phyloP scores from a whole-genome alignment of 2,888 invertebrate species.

The Hoplodrina ambigua region DNA sequence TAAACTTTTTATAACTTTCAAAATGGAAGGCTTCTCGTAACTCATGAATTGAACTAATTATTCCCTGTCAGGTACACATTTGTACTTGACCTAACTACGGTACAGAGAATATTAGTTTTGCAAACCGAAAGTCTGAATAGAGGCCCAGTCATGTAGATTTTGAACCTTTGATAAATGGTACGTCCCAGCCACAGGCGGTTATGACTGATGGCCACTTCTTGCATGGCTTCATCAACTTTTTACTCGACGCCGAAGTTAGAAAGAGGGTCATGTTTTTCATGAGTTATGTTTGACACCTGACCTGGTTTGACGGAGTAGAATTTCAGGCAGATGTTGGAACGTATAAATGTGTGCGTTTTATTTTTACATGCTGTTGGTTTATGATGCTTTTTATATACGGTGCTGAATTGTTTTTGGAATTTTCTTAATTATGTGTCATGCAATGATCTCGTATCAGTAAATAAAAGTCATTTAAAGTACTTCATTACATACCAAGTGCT shows the following conservation, averaged over 20 bases:
- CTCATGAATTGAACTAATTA: not conserved
- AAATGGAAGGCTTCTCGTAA: not conserved
- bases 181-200: slow-evolving; percentile 70
- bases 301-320: slow-evolving; percentile 54
- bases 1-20: not conserved
- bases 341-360: not conserved
- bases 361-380: not conserved
- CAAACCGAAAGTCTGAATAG: slow-evolving; percentile 47
- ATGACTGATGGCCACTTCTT: slow-evolving; percentile 78
- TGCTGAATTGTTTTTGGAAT: not conserved
- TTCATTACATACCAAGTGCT: no score
- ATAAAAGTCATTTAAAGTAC: no score
- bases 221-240: slow-evolving; percentile 70
- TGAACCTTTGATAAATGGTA: slow-evolving; percentile 74
- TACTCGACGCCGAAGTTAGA: slow-evolving; percentile 52
- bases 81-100: not conserved
- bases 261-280: slow-evolving; percentile 47
- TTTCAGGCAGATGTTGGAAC: not conserved
- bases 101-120: slow-evolving; percentile 14
- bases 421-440: not conserved
- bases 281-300: slow-evolving; percentile 49
- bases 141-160: slow-evolving; percentile 65
- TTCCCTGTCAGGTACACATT: not conserved
- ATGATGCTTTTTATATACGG: no score
- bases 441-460: no score